Conservation (phyloP, 2,113 vertebrate genomes). For the Benitochromis conjunctus region DNA sequence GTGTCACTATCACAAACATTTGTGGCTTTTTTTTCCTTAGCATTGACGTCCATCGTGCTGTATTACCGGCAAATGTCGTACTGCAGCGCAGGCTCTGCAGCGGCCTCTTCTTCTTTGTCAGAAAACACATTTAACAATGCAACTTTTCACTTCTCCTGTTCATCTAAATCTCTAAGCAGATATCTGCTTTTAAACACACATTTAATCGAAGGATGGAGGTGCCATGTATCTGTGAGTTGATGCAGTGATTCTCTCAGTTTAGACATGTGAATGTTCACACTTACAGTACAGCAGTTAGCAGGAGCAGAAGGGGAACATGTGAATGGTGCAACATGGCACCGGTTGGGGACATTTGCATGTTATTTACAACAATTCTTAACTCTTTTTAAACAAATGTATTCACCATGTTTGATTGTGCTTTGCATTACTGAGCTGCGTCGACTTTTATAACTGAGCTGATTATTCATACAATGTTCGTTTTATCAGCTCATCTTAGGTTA, state of each 20-base stretch:
- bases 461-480: neutral
- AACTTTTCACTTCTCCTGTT: neutral
- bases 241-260: constrained; percentile 18
- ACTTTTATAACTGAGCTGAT: neutral
- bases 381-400: neutral
- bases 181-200: neutral
- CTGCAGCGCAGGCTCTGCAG: neutral
- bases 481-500: neutral
- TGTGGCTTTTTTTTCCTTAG: neutral
- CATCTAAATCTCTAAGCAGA: neutral
- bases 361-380: neutral
- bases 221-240: neutral
- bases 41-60: neutral
- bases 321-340: neutral
- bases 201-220: neutral
- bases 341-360: neutral
- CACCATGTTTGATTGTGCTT: neutral
- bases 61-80: neutral
- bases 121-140: neutral
- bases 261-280: neutral
- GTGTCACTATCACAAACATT: neutral
- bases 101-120: neutral
- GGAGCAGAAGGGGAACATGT: neutral
- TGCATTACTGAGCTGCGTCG: neutral
- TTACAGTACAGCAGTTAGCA: neutral